phyloP scores from a whole-genome alignment of 2,113 vertebrate genomes.

The Oryzias celebensis region DNA sequence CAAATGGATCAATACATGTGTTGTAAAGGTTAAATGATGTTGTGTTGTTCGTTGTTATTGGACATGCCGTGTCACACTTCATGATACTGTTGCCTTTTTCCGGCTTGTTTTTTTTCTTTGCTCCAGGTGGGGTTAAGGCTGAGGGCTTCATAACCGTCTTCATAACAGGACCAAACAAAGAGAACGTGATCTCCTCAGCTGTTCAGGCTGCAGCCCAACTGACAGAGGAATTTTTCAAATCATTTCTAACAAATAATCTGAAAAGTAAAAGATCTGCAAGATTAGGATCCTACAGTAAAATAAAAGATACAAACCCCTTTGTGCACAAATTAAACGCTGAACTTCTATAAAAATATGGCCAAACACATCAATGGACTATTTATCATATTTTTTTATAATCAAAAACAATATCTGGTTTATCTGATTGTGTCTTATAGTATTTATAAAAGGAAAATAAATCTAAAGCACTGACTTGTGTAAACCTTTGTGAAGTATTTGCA shows the following conservation, averaged over 20 bases:
- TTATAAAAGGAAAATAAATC: too few relatives aligned
- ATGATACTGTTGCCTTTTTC: slow-evolving; percentile 71
- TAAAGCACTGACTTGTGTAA: too few relatives aligned
- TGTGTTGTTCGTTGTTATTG: slow-evolving; percentile 77
- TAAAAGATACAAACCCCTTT: too few relatives aligned
- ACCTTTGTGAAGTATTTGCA: too few relatives aligned
- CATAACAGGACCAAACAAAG: slow-evolving; percentile 52
- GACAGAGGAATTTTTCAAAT: slow-evolving; percentile 8
- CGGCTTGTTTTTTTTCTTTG: slow-evolving; percentile 29
- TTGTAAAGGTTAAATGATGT: slow-evolving; percentile 87
- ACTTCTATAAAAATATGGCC: too few relatives aligned
- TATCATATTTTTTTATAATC: too few relatives aligned
- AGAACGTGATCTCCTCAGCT: slow-evolving; percentile 15
- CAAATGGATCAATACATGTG: slow-evolving; percentile 79
- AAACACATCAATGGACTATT: too few relatives aligned
- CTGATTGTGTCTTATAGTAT: too few relatives aligned
- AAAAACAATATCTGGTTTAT: too few relatives aligned
- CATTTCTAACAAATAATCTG: neutral
- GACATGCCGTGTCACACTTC: slow-evolving; percentile 65
- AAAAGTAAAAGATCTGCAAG: too few relatives aligned
- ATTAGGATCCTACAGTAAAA: too few relatives aligned
- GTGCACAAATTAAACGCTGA: too few relatives aligned
- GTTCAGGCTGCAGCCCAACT: slow-evolving; percentile 10
- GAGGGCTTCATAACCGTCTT: slow-evolving; percentile 41
- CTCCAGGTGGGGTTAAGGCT: slow-evolving; percentile 45